Conservation (phyloP, 1,140 invertebrate genomes). For the Hyles euphorbiae region DNA sequence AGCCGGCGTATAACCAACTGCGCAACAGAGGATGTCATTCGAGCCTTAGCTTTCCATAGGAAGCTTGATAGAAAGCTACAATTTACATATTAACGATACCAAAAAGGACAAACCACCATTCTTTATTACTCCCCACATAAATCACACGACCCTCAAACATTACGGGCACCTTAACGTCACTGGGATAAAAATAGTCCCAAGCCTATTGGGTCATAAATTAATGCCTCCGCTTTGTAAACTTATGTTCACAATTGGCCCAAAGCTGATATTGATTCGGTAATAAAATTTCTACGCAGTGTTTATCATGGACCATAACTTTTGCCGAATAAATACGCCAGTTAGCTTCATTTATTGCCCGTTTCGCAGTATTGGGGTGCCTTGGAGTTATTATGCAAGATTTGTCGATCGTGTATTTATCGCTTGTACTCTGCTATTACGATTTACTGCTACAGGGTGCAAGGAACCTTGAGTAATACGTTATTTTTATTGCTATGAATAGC, state of each 20-base stretch:
- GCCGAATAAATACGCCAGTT: slow-evolving; percentile 37
- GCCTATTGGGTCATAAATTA: slow-evolving; percentile 3
- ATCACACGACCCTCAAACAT: neutral
- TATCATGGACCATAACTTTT: slow-evolving; percentile 49
- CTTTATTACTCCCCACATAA: neutral
- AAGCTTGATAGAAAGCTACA: no score
- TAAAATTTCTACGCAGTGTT: slow-evolving; percentile 35
- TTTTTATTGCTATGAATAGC: no score
- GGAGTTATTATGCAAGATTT: no score
- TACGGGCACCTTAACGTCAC: slow-evolving; percentile 1
- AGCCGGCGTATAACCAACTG: no score
- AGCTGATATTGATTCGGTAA: slow-evolving; percentile 35
- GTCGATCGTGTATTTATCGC: no score
- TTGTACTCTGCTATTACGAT: no score
- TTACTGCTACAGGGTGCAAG: no score
- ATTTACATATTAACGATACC: neutral
- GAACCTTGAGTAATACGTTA: no score
- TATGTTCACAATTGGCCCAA: slow-evolving; percentile 8
- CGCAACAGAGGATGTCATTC: no score
- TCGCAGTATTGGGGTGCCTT: slow-evolving; percentile 4
- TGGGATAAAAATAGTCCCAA: neutral
- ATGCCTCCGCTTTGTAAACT: slow-evolving; percentile 4
- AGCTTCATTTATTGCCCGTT: slow-evolving; percentile 18
- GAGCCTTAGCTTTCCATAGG: no score
- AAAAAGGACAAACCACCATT: neutral